Conservation (phyloP, 2,888 invertebrate species). For the Drosophila formosana region DNA sequence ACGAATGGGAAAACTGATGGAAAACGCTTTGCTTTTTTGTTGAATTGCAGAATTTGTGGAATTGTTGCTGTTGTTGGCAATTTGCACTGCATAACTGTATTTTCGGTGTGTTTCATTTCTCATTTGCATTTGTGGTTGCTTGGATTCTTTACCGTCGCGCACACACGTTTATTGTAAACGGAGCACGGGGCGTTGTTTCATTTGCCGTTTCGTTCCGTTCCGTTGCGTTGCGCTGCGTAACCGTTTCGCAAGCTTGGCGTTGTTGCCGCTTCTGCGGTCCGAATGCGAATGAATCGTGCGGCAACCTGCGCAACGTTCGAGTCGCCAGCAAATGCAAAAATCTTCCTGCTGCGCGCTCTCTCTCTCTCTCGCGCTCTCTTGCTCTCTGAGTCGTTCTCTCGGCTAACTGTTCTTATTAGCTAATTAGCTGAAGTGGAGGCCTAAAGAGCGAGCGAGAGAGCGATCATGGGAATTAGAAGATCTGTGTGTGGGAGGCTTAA, state of each 20-base stretch:
- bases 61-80: conserved; percentile 11
- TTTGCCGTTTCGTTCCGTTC: conserved; percentile 70
- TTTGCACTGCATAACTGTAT: conserved; percentile 30
- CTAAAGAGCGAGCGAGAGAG: conserved; percentile 4
- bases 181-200: conserved; percentile 73
- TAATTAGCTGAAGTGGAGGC: conserved; percentile 1
- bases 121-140: conserved; percentile 11
- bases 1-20: conserved; percentile 11
- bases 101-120: conserved; percentile 6
- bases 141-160: conserved; percentile 48
- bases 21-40: neutral
- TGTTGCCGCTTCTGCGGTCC: conserved; percentile 65
- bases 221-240: conserved; percentile 24
- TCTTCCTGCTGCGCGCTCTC: neutral
- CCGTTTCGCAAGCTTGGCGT: conserved; percentile 58
- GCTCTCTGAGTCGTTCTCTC: neutral
- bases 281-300: conserved; percentile 62
- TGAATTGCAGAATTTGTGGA: neutral
- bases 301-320: conserved; percentile 62
- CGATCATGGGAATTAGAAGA: conserved; percentile 6
- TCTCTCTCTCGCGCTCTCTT: conserved; percentile 18
- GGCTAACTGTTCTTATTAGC: conserved; percentile 28
- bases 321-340: conserved; percentile 28
- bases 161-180: conserved; percentile 34
- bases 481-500: neutral